phyloP scores from a whole-genome alignment of 2,113 vertebrate genomes.

The Antechinus stuartii region DNA sequence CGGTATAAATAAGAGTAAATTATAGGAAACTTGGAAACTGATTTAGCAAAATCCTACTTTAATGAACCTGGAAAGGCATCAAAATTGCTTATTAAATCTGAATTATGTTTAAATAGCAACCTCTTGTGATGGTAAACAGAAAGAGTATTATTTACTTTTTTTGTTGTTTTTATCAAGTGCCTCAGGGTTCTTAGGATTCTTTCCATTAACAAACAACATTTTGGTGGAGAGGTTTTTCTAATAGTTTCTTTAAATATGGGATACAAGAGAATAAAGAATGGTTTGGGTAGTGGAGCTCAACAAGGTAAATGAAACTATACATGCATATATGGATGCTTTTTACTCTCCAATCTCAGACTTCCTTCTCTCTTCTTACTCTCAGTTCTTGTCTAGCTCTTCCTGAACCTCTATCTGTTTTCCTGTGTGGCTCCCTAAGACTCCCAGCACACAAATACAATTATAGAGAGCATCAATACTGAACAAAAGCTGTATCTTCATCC shows the following conservation, averaged over 20 bases:
- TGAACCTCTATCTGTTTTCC: neutral
- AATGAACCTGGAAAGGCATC: neutral
- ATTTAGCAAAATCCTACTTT: neutral
- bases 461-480: neutral
- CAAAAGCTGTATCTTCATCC: neutral
- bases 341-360: neutral
- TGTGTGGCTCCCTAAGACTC: neutral
- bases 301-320: neutral
- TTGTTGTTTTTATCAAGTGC: neutral
- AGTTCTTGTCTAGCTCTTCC: neutral
- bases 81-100: neutral
- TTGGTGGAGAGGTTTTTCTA: neutral
- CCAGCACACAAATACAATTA: neutral
- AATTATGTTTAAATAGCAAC: neutral
- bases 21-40: neutral
- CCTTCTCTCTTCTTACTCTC: neutral
- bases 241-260: neutral
- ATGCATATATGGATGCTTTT: neutral
- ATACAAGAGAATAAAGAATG: neutral
- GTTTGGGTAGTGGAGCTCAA: neutral
- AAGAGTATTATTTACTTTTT: neutral
- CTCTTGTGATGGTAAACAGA: neutral
- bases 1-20: neutral
- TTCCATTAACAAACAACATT: neutral
- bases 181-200: neutral